Evolutionary conservation across 2,797 vertebrate species (phyloP).

Genomic region (Sorex maritimensis): DNA sequence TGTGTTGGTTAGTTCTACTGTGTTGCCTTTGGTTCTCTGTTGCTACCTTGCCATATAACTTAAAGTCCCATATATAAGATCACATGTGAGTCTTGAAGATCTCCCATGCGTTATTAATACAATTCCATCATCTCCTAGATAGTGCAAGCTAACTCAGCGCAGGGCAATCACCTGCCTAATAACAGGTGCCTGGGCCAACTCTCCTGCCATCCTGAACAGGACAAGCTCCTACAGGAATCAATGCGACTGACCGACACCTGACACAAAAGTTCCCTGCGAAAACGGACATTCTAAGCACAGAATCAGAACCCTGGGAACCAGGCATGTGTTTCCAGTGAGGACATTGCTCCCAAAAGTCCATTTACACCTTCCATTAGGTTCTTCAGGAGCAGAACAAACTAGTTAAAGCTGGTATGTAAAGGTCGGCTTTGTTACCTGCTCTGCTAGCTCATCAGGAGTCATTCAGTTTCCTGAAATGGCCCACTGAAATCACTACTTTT

Average conservation of each 20-base stretch:
- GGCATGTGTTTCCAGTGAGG: background rate
- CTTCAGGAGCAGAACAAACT: background rate
- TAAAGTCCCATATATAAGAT: too few species aligned
- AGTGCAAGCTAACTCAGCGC: background rate
- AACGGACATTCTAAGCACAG: background rate
- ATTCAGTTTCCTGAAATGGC: background rate
- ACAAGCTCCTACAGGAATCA: background rate
- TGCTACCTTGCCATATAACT: too few species aligned
- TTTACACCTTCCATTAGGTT: constrained; percentile 21
- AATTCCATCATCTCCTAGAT: too few species aligned
- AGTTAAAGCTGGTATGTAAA: background rate
- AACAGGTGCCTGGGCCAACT: too few species aligned
- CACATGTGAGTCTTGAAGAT: too few species aligned
- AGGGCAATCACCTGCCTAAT: background rate
- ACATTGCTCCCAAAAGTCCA: background rate
- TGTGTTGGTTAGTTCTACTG: too few species aligned
- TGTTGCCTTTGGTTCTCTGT: too few species aligned
- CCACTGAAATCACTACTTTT: constrained; percentile 7
- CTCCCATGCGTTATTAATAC: too few species aligned
- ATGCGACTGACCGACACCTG: background rate
- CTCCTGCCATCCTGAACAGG: background rate
- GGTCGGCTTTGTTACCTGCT: constrained; percentile 14
- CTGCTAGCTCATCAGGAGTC: background rate
- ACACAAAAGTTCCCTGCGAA: background rate
- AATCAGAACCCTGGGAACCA: background rate